Evolutionary conservation across 2,797 vertebrate species (phyloP).

Genomic region (Scleropages formosus): DNA sequence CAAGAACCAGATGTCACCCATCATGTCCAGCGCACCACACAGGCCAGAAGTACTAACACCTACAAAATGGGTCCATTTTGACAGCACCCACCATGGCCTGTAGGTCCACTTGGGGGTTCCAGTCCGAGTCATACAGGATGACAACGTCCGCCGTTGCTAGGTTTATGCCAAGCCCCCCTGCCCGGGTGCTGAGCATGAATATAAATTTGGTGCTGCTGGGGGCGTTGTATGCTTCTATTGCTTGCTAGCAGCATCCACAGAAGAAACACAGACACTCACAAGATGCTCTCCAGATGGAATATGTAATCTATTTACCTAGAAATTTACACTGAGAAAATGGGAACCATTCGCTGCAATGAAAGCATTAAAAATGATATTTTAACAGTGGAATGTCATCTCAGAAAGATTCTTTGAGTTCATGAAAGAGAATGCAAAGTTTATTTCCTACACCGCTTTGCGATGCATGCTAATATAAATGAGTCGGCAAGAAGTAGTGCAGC

Average conservation of each 20-base stretch:
- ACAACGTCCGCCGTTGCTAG: slow-evolving; percentile 97
- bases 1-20: not conserved
- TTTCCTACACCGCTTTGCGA: no score
- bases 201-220: slow-evolving; percentile 91
- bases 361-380: no score
- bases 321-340: not conserved
- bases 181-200: slow-evolving; percentile 97
- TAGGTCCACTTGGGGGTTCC: slow-evolving; percentile 98
- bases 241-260: slow-evolving; percentile 69
- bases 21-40: not conserved
- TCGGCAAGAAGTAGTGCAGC: not conserved
- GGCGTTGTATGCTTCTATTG: slow-evolving; percentile 90
- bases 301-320: not conserved
- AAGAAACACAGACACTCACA: slow-evolving; percentile 1
- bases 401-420: no score
- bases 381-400: no score
- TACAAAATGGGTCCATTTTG: not conserved
- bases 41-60: not conserved
- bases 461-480: not conserved
- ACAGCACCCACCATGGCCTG: slow-evolving; percentile 87
- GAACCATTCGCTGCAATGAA: slow-evolving; percentile 79
- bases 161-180: slow-evolving; percentile 96
- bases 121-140: slow-evolving; percentile 97
- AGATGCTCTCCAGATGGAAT: not conserved
- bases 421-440: no score